Evolutionary conservation across 2,113 vertebrate species (phyloP).

Genomic region (Salvator merianae): DNA sequence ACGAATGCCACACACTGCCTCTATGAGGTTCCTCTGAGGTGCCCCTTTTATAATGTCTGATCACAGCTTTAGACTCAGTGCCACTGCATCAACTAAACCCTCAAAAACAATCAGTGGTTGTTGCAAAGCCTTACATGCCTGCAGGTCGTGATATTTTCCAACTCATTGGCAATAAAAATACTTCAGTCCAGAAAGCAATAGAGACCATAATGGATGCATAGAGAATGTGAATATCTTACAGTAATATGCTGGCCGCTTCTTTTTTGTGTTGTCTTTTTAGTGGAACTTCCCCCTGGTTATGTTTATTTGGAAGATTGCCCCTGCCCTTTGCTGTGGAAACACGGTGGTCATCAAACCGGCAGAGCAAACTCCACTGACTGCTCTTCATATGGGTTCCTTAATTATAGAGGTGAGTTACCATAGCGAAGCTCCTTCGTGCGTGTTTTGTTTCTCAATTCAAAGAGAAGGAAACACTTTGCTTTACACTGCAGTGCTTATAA

Average conservation of each 20-base stretch:
- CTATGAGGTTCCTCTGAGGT: no score
- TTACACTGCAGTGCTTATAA: conserved; percentile 11
- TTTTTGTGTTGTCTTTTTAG: conserved; percentile 66
- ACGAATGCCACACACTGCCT: no score
- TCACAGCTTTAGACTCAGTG: background rate
- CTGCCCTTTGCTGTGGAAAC: conserved; percentile 88
- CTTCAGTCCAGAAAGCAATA: background rate
- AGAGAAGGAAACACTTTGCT: conserved; percentile 4
- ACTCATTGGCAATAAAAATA: conserved; percentile 11
- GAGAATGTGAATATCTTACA: conserved; percentile 16
- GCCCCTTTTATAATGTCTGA: no score
- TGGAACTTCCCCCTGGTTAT: conserved; percentile 91
- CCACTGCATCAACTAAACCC: background rate
- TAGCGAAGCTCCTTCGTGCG: background rate
- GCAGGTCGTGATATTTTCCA: background rate
- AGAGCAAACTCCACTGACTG: conserved; percentile 87
- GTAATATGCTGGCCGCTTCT: conserved; percentile 4
- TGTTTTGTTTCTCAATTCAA: background rate
- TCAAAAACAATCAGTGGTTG: background rate
- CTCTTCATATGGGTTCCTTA: conserved; percentile 86
- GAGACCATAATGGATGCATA: background rate
- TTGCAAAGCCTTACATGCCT: background rate
- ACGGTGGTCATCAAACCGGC: conserved; percentile 88
- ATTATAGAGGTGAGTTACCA: conserved; percentile 84
- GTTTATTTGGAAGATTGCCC: conserved; percentile 87